These are phyloP conservation scores for Arrhopalites spinosus DNA, from an alignment of 2,888 invertebrate species.

Conservation along the genomic window DNA sequence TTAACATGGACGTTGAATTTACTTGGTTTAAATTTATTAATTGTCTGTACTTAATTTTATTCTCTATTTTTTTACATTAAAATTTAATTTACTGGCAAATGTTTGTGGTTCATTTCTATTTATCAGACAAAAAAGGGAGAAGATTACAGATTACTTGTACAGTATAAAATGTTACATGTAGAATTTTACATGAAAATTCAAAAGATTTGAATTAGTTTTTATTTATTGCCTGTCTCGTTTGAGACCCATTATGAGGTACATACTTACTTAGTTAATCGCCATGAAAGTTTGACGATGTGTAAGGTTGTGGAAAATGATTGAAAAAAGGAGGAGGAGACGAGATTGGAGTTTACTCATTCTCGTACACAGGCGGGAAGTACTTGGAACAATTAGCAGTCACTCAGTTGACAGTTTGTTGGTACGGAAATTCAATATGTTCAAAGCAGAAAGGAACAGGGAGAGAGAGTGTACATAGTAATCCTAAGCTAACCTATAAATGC, in stretches of 20 bases:
- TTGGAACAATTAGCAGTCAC: constrained; percentile 20
- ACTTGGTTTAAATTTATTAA: no score
- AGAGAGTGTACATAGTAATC: background rate
- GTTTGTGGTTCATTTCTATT: no score
- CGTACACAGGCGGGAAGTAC: background rate
- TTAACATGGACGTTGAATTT: no score
- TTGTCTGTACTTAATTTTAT: no score
- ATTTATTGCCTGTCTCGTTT: constrained; percentile 20
- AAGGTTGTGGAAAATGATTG: background rate
- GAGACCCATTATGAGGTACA: no score
- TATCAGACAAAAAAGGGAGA: no score
- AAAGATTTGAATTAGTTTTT: constrained; percentile 28
- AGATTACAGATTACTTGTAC: no score
- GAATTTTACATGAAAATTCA: no score
- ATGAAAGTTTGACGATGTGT: background rate
- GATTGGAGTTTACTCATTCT: background rate
- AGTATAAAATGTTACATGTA: no score
- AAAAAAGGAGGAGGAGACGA: background rate
- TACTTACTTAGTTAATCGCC: no score
- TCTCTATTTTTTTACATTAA: no score
- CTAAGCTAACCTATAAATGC: background rate
- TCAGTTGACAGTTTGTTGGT: constrained; percentile 28
- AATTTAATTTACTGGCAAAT: no score
- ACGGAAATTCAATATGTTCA: constrained; percentile 4
- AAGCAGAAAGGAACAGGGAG: background rate